Evolutionary conservation across 1,140 invertebrate genomes (phyloP).

Genomic region (Monomorium pharaonis): DNA sequence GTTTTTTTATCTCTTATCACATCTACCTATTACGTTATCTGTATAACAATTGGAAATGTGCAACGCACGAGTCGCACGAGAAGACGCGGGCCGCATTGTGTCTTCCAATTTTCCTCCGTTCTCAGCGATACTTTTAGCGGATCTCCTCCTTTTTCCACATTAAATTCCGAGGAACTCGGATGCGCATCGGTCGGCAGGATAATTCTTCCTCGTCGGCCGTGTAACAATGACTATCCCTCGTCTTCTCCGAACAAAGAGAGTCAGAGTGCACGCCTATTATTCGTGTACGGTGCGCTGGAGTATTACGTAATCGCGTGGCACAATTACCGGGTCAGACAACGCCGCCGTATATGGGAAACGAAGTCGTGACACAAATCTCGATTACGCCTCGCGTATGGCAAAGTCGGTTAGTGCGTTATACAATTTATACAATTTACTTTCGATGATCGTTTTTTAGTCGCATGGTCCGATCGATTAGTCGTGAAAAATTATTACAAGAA

Average conservation of each 20-base stretch:
- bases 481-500: neutral
- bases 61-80: neutral
- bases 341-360: conserved; percentile 78
- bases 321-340: conserved; percentile 69
- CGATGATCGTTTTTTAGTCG: neutral
- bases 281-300: conserved; percentile 45
- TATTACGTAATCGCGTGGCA: conserved; percentile 66
- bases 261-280: conserved; percentile 59
- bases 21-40: neutral
- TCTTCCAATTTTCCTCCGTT: conserved; percentile 14
- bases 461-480: neutral
- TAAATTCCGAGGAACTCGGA: conserved; percentile 31
- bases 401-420: conserved; percentile 35
- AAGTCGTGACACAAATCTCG: conserved; percentile 81
- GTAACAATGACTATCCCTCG: conserved; percentile 44
- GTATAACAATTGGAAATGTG: neutral
- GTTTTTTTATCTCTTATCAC: neutral
- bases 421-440: conserved; percentile 19
- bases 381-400: conserved; percentile 62
- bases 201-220: conserved; percentile 7
- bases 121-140: conserved; percentile 17
- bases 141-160: neutral
- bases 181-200: neutral
- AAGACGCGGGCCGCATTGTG: neutral
- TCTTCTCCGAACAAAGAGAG: conserved; percentile 52